Evolutionary conservation across 2,113 vertebrate genomes (phyloP).

Genomic region (Pardalotus punctatus): DNA sequence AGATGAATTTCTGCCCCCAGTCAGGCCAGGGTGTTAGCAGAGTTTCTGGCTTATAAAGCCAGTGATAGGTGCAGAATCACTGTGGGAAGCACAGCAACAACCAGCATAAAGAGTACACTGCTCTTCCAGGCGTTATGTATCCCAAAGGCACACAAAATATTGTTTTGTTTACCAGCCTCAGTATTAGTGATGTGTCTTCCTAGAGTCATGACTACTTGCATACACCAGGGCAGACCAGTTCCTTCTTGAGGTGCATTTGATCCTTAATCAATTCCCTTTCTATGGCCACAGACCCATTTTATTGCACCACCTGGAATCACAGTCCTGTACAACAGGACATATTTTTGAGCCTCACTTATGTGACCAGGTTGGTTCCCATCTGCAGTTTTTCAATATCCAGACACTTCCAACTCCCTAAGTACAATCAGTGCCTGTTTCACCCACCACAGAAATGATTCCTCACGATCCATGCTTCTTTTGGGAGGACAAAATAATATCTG

Average conservation of each 20-base stretch:
- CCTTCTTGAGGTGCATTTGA: background rate
- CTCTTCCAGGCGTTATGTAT: background rate
- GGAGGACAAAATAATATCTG: background rate
- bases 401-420: background rate
- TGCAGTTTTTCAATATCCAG: background rate
- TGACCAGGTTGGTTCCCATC: background rate
- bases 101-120: background rate
- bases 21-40: background rate
- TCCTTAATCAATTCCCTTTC: background rate
- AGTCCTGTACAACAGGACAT: background rate
- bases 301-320: background rate
- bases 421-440: background rate
- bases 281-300: background rate
- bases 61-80: background rate
- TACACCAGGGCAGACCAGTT: background rate
- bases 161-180: background rate
- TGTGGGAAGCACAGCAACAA: background rate
- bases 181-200: background rate
- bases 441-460: background rate
- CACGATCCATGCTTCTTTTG: background rate
- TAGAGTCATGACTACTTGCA: background rate
- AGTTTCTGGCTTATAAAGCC: background rate
- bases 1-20: background rate
- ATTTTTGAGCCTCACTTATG: background rate
- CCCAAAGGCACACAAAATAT: background rate